These are phyloP conservation scores for Clarias fuscus DNA, from an alignment of 2,797 vertebrate species.

Conservation along the genomic window DNA sequence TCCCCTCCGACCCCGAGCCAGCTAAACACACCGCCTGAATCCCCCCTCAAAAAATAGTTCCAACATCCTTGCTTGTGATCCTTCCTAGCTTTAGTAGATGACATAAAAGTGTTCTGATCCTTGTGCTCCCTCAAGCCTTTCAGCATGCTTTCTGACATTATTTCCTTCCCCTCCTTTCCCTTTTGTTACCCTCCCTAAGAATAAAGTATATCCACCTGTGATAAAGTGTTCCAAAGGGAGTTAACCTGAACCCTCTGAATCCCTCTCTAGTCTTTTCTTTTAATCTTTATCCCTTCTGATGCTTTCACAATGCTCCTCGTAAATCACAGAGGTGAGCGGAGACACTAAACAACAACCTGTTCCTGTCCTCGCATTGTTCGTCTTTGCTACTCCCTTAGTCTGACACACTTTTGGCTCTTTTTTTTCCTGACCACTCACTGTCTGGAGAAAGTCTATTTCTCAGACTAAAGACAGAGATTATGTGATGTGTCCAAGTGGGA, in stretches of 20 bases:
- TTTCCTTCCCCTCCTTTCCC: slow-evolving; percentile 30
- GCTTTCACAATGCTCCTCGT: slow-evolving; percentile 47
- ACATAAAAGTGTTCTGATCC: slow-evolving; percentile 31
- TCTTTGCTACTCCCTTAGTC: slow-evolving; percentile 39
- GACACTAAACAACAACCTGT: slow-evolving; percentile 45
- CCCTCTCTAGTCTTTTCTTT: slow-evolving; percentile 25
- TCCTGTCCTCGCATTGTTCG: slow-evolving; percentile 47
- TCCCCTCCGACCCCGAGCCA: too few species aligned
- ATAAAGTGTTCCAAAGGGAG: slow-evolving; percentile 45
- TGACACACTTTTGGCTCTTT: slow-evolving; percentile 44
- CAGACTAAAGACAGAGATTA: slow-evolving; percentile 18
- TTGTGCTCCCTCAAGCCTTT: slow-evolving; percentile 16
- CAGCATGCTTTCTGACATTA: slow-evolving; percentile 34
- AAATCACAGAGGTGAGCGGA: slow-evolving; percentile 48
- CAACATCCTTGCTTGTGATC: slow-evolving; percentile 27
- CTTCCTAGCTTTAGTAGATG: background rate
- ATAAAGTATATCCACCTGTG: slow-evolving; percentile 43
- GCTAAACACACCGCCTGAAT: too few species aligned
- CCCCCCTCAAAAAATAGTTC: too few species aligned
- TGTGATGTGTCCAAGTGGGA: slow-evolving; percentile 1
- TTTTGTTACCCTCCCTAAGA: slow-evolving; percentile 37
- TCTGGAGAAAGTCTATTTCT: slow-evolving; percentile 32
- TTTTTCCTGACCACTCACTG: slow-evolving; percentile 23
- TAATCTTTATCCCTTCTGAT: slow-evolving; percentile 34
- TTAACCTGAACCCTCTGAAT: slow-evolving; percentile 30